Base-by-base conservation (phyloP, 2,888 invertebrate species). In the Acholoe squamosa region DNA sequence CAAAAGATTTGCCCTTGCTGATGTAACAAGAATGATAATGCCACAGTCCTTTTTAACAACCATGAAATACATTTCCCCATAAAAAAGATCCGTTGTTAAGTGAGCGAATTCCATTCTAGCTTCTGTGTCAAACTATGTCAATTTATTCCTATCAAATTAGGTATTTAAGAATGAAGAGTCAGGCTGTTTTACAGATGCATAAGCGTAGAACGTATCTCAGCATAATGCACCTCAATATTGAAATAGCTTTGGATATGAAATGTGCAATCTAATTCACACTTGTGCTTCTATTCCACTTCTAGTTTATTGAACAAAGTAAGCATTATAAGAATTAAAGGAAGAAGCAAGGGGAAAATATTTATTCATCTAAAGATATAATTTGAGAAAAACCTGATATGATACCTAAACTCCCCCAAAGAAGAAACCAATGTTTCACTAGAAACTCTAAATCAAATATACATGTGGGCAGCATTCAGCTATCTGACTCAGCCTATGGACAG, bases 391-490 rank as follows among this genome's bases (percentile, higher is more conserved):
- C 61, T 14, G 22, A 3, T n/a, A 7, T n/a, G 19, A 0, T n/a
- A 61, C 61, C n/a, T 61, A 61, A 43, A 43, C 43, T 10, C 10
- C 43, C 43, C 43, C 10, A 43, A 10, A 43, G 3, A 43, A 10
- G 43, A 43, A 43, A 43, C 43, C 43, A 43, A 61, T n/a, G 61
- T 61, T 14, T 61, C 61, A 19, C n/a, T 61, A n/a, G n/a, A 61
- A 61, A 3, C 14, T 19, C 43, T 34, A 80, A 33, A 43, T 16
- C 33, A 80, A 31, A 31, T 25, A 14, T n/a, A 80, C 43, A 43
- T 34, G 80, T 86, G 31, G 54, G 54, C 54, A 12, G 86, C 86
- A 86, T 86, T 86, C 86, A 54, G 52, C 54, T 86, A 86, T 54
- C 25, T 51, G 54, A 19, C 5, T 28, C 25, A 54, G 52, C 14